phyloP scores from a whole-genome alignment of 2,113 vertebrate species.

The Macroglossus sobrinus region DNA sequence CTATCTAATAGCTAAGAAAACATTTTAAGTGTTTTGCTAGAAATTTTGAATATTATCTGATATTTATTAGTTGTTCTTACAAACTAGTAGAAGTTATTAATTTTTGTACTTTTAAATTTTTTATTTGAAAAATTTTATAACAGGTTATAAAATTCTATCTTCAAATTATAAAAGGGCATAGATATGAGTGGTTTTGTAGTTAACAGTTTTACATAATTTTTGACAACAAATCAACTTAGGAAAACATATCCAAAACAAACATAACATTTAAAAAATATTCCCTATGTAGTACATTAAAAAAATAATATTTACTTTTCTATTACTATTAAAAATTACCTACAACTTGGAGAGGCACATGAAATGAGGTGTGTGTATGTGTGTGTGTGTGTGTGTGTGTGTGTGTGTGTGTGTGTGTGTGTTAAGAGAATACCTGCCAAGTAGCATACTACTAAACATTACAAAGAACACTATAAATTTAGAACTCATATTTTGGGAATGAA shows the following conservation, averaged over 20 bases:
- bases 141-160: not conserved
- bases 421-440: not conserved
- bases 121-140: slow-evolving; percentile 6
- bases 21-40: not conserved
- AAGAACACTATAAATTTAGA: not conserved
- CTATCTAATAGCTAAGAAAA: not conserved
- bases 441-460: not conserved
- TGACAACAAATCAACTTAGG: not conserved
- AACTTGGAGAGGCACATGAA: not conserved
- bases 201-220: not conserved
- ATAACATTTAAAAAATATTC: not conserved
- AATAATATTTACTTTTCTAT: not conserved
- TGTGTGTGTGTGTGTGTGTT: not conserved
- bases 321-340: not conserved
- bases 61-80: not conserved
- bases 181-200: not conserved
- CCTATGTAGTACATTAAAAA: not conserved
- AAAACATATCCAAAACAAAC: not conserved
- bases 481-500: not conserved
- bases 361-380: not conserved
- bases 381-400: not conserved
- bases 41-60: not conserved
- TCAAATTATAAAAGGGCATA: not conserved
- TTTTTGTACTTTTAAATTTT: not conserved
- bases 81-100: not conserved